phyloP scores from a whole-genome alignment of 2,113 vertebrate species.

The Xenopus tropicalis region UCB_Xtro_10.0 CM004443.2:118812501-118813000 shows the following conservation, averaged over 20 bases:
- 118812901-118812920: no score
- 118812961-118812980: no score
- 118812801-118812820: no score
- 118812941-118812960: no score
- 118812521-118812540: neutral
- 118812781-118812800: neutral
- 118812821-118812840: no score
- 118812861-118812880: no score
- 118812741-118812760: conserved; percentile 13
- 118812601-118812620: conserved; percentile 13
- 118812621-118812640: conserved; percentile 28
- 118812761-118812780: conserved; percentile 12
- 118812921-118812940: no score
- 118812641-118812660: conserved; percentile 32
- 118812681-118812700: conserved; percentile 35
- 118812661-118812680: conserved; percentile 28
- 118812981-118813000: no score
- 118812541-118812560: neutral
- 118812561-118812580: conserved; percentile 15
- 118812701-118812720: conserved; percentile 25
- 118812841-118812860: no score
- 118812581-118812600: conserved; percentile 25
- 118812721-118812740: conserved; percentile 34
- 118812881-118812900: no score
- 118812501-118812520: neutral